Base-by-base conservation (phyloP, 2,113 vertebrate genomes). In the Tor tambroides region DNA sequence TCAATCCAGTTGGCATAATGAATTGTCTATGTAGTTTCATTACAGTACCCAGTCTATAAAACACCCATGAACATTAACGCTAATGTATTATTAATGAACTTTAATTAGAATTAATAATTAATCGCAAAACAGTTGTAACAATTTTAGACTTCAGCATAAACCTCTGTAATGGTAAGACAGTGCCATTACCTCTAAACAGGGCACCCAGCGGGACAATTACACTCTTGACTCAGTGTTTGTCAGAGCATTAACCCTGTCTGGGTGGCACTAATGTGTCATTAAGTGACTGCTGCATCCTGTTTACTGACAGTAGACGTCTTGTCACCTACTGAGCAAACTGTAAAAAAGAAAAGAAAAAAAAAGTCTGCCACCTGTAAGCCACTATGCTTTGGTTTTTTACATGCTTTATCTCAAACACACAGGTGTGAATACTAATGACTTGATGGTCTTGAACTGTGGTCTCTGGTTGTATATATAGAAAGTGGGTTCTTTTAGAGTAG, bases 201-300 rank as follows among this genome's bases (percentile, higher is more conserved):
- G 30, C 38, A 28, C 80, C 49, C 83, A 38, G 80, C 28, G 49
- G 85, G 76, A 83, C 65, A 84, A 84, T 77, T 84, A 80, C 82
- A 51, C 51, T 78, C 87, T 84, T 75, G 85, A 80, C 84, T 89
- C 86, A 51, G 75, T 85, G 80, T 86, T 71, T 88, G 46, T 89
- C 86, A 85, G 78, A 86, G 69, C 84, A 84, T 86, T 88, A 89
- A 87, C 84, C 46, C 71, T 43, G 41, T 32, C 51, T 77, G 38
- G 61, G 26, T 78, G 83, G 41, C 81, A 82, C 76, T 86, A 85
- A 88, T 88, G 86, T 88, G 84, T 88, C 76, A 88, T 84, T 85
- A 84, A 86, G 77, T 81, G 61, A 51, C 71, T 84, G 49, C 38
- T 17, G 56, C 81, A 85, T 89, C 82, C 82, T 88, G 86, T 90